phyloP scores from a whole-genome alignment of 2,113 vertebrate genomes.

The Thymallus thymallus region DNA sequence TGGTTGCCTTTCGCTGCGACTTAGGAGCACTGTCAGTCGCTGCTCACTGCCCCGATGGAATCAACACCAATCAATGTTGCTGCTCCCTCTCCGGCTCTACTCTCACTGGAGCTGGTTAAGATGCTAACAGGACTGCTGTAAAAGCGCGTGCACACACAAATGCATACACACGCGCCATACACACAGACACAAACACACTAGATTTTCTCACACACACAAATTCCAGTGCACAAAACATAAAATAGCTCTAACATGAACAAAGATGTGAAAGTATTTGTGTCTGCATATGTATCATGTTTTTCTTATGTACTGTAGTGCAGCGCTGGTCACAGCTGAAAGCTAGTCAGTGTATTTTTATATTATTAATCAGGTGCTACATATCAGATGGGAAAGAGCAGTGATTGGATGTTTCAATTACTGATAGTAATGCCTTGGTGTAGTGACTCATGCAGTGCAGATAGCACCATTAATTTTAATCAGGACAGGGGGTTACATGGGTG shows the following conservation, averaged over 20 bases:
- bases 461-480: slow-evolving; percentile 79
- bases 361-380: slow-evolving; percentile 69
- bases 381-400: slow-evolving; percentile 67
- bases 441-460: slow-evolving; percentile 76
- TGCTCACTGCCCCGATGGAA: slow-evolving; percentile 90
- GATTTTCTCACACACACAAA: slow-evolving; percentile 72
- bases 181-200: slow-evolving; percentile 77
- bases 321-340: not conserved
- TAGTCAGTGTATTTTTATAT: slow-evolving; percentile 51
- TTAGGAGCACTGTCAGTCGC: slow-evolving; percentile 98
- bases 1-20: slow-evolving; percentile 94
- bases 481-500: slow-evolving; percentile 68
- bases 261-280: slow-evolving; percentile 5
- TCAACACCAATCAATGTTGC: slow-evolving; percentile 98
- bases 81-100: slow-evolving; percentile 28
- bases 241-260: slow-evolving; percentile 24
- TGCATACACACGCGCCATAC: slow-evolving; percentile 53
- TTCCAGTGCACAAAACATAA: not conserved
- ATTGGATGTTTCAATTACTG: slow-evolving; percentile 79
- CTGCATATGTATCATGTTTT: not conserved
- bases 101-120: slow-evolving; percentile 86
- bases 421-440: slow-evolving; percentile 76
- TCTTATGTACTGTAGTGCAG: not conserved
- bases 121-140: slow-evolving; percentile 69
- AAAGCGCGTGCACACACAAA: slow-evolving; percentile 66